A percentile compares a stretch with the other conserved stretches of the same genome.
Conservation (phyloP, 2,888 invertebrate genomes). For the Altica lythri region DNA sequence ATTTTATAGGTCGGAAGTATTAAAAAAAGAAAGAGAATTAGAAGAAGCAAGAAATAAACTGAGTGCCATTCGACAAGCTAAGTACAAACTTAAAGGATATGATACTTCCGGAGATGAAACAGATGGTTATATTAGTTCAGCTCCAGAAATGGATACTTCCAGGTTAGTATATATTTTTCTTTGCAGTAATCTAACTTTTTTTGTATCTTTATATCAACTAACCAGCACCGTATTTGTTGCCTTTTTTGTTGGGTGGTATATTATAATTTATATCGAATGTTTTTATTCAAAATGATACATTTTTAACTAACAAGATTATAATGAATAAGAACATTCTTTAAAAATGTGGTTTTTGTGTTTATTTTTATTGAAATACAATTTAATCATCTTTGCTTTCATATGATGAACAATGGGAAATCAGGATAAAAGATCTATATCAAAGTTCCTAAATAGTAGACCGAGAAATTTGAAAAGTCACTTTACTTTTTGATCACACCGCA, state of each 20-base stretch:
- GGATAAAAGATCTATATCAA: too few species aligned
- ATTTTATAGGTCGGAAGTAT: constrained; percentile 75
- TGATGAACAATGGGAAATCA: too few species aligned
- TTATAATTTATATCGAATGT: not conserved
- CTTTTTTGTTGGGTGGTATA: not conserved
- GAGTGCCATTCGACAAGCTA: constrained; percentile 90
- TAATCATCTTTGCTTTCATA: too few species aligned
- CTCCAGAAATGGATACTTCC: constrained; percentile 52
- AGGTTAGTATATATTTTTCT: constrained; percentile 57
- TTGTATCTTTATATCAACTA: constrained; percentile 18
- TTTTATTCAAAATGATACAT: too few species aligned
- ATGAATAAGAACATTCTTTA: too few species aligned
- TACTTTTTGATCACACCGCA: too few species aligned
- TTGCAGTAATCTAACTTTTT: constrained; percentile 32
- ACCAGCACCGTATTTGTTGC: too few species aligned
- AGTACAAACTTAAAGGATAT: constrained; percentile 76
- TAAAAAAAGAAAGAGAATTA: constrained; percentile 91
- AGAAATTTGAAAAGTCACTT: too few species aligned
- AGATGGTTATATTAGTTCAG: constrained; percentile 60
- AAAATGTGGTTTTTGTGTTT: too few species aligned
- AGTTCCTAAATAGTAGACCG: too few species aligned
- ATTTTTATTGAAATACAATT: too few species aligned
- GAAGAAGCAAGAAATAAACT: constrained; percentile 90
- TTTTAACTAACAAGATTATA: too few species aligned
- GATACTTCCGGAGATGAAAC: constrained; percentile 73